Evolutionary conservation across 1,140 invertebrate species (phyloP).

Genomic region (Saxidomus purpurata): DNA sequence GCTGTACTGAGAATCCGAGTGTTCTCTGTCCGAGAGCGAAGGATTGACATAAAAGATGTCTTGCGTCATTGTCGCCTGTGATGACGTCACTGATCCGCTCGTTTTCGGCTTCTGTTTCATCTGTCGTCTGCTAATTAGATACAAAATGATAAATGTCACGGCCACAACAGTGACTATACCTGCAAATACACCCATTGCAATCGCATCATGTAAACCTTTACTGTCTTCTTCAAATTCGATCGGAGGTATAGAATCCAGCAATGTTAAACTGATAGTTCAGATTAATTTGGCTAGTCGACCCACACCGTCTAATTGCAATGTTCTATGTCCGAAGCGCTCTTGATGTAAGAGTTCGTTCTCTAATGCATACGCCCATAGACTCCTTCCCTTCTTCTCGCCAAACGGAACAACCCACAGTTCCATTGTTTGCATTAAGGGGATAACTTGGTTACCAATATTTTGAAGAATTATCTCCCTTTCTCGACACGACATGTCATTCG

Average conservation of each 20-base stretch:
- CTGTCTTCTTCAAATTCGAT: too few relatives aligned
- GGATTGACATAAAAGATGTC: too few relatives aligned
- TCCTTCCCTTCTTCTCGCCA: constrained; percentile 73
- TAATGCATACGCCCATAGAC: constrained; percentile 78
- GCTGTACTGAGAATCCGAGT: constrained; percentile 79
- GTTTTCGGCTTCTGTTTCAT: too few relatives aligned
- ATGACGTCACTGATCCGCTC: too few relatives aligned
- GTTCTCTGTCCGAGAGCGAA: constrained; percentile 81
- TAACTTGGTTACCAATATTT: constrained; percentile 79
- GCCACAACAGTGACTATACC: constrained; percentile 79
- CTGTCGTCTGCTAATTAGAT: too few relatives aligned
- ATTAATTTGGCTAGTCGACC: constrained; percentile 69
- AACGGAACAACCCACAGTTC: too few relatives aligned
- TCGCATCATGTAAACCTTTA: constrained; percentile 71
- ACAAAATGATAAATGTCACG: constrained; percentile 79
- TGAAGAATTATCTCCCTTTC: constrained; percentile 78
- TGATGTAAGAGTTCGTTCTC: constrained; percentile 80
- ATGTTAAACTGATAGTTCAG: constrained; percentile 83
- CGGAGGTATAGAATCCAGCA: constrained; percentile 80
- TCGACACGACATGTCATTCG: constrained; percentile 78
- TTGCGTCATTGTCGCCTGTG: too few relatives aligned
- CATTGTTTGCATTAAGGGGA: constrained; percentile 77
- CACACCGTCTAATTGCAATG: constrained; percentile 79
- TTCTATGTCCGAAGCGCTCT: constrained; percentile 81
- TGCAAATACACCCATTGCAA: constrained; percentile 80